Percentiles rank a stretch among this genome's conserved stretches.
phyloP scores from a whole-genome alignment of 35 echinoderm and acorn worm species.

The Chiridota heheva region DNA sequence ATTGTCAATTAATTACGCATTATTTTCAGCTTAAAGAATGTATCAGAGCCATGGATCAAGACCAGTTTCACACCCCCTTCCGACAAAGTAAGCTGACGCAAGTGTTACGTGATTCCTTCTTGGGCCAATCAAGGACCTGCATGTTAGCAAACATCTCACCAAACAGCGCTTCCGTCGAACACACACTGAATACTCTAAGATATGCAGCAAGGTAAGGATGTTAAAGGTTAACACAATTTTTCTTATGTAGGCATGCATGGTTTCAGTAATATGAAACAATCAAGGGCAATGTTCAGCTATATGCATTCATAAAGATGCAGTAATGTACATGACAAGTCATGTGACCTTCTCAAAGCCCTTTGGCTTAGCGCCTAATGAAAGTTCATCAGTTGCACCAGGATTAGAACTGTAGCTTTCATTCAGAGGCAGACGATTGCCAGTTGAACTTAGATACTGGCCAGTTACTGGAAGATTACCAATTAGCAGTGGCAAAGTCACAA shows the following conservation, averaged over 20 bases:
- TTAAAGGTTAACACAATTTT: background rate
- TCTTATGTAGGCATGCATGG: background rate
- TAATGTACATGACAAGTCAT: background rate
- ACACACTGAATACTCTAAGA: conserved; percentile 95
- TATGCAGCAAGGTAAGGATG: conserved; percentile 83
- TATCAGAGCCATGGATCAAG: conserved; percentile 92
- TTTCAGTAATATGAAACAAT: background rate
- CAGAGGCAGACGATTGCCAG: too few relatives aligned
- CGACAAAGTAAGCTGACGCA: conserved; percentile 97
- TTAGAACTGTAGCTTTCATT: too few relatives aligned
- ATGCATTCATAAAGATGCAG: background rate
- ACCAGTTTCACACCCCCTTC: conserved; percentile 88
- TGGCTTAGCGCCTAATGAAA: too few relatives aligned
- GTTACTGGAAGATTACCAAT: too few relatives aligned
- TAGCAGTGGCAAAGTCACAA: too few relatives aligned
- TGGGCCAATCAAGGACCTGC: conserved; percentile 75
- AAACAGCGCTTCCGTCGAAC: conserved; percentile 55
- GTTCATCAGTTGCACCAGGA: too few relatives aligned
- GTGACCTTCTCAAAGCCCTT: too few relatives aligned
- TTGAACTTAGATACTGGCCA: too few relatives aligned
- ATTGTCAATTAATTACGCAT: background rate
- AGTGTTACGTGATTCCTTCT: conserved; percentile 82
- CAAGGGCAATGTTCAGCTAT: background rate
- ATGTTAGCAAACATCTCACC: conserved; percentile 90
- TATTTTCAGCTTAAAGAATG: conserved; percentile 85